Percentiles rank a stretch among this genome's conserved stretches.
Evolutionary conservation across 2,797 vertebrate genomes (phyloP).

Genomic region (Thripadectes ignobilis): DNA sequence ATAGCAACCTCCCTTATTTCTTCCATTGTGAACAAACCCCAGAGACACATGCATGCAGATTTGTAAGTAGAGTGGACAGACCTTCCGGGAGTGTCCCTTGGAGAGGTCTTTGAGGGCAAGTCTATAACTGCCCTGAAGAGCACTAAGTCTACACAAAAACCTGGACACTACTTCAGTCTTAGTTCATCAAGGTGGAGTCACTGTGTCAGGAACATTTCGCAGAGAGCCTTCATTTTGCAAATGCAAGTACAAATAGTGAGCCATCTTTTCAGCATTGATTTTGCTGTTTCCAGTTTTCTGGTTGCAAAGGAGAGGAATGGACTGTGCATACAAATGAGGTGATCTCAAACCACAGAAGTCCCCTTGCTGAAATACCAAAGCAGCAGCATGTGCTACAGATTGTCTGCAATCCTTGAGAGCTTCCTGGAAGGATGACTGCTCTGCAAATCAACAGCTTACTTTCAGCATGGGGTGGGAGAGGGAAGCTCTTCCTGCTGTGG

Average conservation of each 20-base stretch:
- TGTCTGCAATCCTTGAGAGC: not conserved
- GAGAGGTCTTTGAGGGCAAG: not conserved
- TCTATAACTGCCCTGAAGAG: not conserved
- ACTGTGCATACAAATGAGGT: not conserved
- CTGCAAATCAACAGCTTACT: not conserved
- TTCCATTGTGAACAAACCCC: not conserved
- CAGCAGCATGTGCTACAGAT: not conserved
- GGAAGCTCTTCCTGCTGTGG: not conserved
- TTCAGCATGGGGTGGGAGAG: not conserved
- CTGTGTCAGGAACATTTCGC: not conserved
- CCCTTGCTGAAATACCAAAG: not conserved
- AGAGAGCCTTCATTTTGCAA: not conserved
- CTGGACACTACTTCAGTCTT: not conserved
- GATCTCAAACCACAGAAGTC: not conserved
- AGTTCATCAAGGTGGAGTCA: not conserved
- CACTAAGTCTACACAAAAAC: not conserved
- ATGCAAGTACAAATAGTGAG: not conserved
- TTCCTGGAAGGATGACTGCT: not conserved
- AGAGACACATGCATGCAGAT: not conserved
- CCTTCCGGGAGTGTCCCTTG: not conserved
- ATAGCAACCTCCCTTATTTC: not conserved
- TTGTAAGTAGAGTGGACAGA: not conserved
- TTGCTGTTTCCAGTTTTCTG: not conserved
- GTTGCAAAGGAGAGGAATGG: not conserved
- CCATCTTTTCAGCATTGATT: not conserved